Conservation (phyloP, 2,888 invertebrate genomes). For the Eucriotettix oculatus region DNA sequence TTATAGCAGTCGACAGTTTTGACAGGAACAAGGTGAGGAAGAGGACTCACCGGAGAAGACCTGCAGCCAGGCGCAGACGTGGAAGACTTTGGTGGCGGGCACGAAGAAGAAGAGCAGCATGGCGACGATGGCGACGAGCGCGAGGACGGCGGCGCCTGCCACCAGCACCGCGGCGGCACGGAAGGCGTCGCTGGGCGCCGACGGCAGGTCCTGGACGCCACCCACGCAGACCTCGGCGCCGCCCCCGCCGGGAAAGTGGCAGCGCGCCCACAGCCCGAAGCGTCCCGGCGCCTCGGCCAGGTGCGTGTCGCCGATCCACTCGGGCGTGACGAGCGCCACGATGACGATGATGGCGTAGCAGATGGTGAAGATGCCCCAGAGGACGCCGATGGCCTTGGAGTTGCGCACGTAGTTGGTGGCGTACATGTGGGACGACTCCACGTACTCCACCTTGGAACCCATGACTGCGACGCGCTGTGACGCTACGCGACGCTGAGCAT, state of each 20-base stretch:
- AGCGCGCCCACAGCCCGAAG: constrained; percentile 84
- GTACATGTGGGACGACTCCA: constrained; percentile 78
- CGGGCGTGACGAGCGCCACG: constrained; percentile 88
- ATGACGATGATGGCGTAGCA: constrained; percentile 92
- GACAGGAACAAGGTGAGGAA: neutral
- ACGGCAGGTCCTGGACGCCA: constrained; percentile 62
- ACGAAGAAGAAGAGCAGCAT: constrained; percentile 88
- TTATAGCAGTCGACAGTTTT: too few species aligned
- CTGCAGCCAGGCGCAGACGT: constrained; percentile 90
- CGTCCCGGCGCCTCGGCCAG: constrained; percentile 77
- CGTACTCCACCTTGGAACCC: constrained; percentile 87
- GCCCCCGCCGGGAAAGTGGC: constrained; percentile 30
- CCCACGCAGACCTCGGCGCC: constrained; percentile 60
- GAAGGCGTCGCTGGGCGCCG: constrained; percentile 69
- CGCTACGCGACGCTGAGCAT: too few species aligned
- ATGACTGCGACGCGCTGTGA: constrained; percentile 26
- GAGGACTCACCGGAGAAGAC: constrained; percentile 74
- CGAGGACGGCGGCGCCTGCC: constrained; percentile 68
- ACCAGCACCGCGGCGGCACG: constrained; percentile 77
- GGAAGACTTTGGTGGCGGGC: constrained; percentile 79
- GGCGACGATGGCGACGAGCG: constrained; percentile 70
- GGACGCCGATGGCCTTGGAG: constrained; percentile 87
- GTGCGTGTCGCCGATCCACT: constrained; percentile 68
- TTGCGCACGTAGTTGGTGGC: constrained; percentile 82
- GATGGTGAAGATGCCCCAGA: constrained; percentile 96